Evolutionary conservation across 92 coral and sea anemone genomes (phyloP).

Genomic region (Hydrozoanthus gracilis): DNA sequence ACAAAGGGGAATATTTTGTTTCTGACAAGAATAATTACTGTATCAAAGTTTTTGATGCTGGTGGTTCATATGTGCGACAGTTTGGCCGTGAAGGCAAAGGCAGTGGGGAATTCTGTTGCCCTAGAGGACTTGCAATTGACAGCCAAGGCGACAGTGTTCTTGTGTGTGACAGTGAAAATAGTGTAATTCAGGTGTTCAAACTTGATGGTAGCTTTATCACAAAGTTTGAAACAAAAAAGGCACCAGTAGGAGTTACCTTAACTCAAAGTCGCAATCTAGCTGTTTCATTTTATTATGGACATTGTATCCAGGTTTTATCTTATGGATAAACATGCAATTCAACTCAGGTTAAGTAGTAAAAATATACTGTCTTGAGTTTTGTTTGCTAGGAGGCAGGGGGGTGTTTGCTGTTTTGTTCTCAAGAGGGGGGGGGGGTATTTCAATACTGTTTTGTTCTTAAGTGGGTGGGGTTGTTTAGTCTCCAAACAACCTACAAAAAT

Average conservation of each 20-base stretch:
- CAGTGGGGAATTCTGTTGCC: conserved; percentile 81
- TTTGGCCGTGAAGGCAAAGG: conserved; percentile 82
- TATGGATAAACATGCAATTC: conserved; percentile 30
- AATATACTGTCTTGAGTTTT: too few species aligned
- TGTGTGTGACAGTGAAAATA: conserved; percentile 84
- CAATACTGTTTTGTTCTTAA: too few species aligned
- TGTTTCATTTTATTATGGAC: conserved; percentile 80
- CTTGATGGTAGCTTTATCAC: conserved; percentile 72
- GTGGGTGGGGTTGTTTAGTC: too few species aligned
- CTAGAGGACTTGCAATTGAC: conserved; percentile 82
- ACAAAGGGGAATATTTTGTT: conserved; percentile 72
- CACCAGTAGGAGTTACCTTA: conserved; percentile 79
- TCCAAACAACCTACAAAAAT: too few species aligned
- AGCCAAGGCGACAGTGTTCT: conserved; percentile 62
- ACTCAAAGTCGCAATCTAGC: conserved; percentile 63
- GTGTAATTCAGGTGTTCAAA: conserved; percentile 69
- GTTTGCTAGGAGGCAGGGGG: too few species aligned
- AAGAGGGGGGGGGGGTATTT: too few species aligned
- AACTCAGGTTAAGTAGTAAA: too few species aligned
- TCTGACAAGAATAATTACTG: conserved; percentile 82
- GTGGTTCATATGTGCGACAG: conserved; percentile 82
- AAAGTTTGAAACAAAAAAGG: conserved; percentile 77
- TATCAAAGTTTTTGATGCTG: conserved; percentile 81
- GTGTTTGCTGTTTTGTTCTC: too few species aligned
- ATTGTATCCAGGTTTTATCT: conserved; percentile 77